Evolutionary conservation across 2,888 invertebrate genomes (phyloP), one percentile per base, ranked within the genome.

Genomic region (Dasysyrphus tricinctus): DNA sequence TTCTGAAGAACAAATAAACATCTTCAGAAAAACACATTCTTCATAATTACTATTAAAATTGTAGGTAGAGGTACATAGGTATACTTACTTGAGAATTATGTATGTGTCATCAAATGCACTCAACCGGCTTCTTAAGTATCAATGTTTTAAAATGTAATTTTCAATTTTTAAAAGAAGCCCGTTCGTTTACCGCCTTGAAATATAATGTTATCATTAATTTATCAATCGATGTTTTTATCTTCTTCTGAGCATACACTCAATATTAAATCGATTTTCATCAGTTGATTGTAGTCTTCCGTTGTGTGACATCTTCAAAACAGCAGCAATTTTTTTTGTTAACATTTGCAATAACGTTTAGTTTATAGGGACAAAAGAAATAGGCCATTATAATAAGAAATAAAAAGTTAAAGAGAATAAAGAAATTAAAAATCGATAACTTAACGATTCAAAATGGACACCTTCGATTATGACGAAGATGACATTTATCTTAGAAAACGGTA

Each of bases 381-480:
- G 32, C 16, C n/a, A 34, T 3, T 0, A 14, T 6, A 44, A 44
- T 44, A 8, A 24, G 14, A 7, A 9, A 29, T 39, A 61, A 9
- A 1, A 37, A 0, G 7, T 1, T 14, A 42, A 0, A 19, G 8
- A 34, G 2, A 34, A 34, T 8, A 34, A 7, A 39, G 3, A 19
- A 39, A 1, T 19, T 11, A 4, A 42, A 63, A 44, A 63, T 63
- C 63, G 32, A 63, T 44, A 44, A 32, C 6, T 42, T 29, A 24
- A 14, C 9, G 3, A 14, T 49, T 54, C 54, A 49, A 57, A 7
- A 86, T 86, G 86, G 54, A 82, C 34, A 65, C 32, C 24, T 82
- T 75, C 32, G 78, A 82, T 65, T 86, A 79, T 29, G 74, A 82
- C 44, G 78, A 86, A 12, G 82, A 86, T 59, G 86, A 82, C 16